Base-by-base conservation (phyloP, 2,888 invertebrate genomes). In the Amphipyra berbera region DNA sequence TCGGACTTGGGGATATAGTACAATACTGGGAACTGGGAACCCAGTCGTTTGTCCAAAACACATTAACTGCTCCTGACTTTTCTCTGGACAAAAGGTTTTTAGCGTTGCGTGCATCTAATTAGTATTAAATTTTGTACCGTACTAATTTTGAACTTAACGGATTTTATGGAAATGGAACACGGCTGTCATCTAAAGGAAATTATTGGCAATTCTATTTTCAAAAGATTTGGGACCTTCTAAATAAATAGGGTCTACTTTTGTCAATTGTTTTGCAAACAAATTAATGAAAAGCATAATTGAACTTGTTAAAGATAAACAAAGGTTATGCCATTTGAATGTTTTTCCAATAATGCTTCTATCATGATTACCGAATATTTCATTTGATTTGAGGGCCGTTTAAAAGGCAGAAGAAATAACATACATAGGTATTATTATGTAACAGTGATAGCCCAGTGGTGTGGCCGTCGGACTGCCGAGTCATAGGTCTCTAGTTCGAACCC, bases 41-140 rank as follows among this genome's bases (percentile, higher is more conserved):
- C 60, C 50, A 44, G 40, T 48, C 46, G 63, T 73, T 68, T 65
- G 27, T 71, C 53, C 49, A 48, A 35, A 50, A 46, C 66, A 64
- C 74, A 62, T n/a, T 50, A 57, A 61, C 74, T 84, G 80, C 47
- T 56, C 37, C 47, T 76, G 82, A 82, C 78, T 78, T 76, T 77
- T 73, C 70, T 64, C 53, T 55, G 54, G 50, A 65, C 76, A 72
- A 76, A 74, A 56, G 58, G 45, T 48, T 50, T 53, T 50, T 47
- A 55, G n/a, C 52, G 35, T 57, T 59, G 48, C 33, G 57, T 62
- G 67, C 68, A 73, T 48, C 42, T 62, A 71, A 74, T 73, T 73
- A 73, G 48, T 30, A 14, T 14, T 38, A 21, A 38, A 46, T 58
- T 62, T 13, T 50, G 40, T 15, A 13, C 33, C 14, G 15, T 30